Conservation (phyloP, 2,888 invertebrate species). For the Parelbella ahira region DNA sequence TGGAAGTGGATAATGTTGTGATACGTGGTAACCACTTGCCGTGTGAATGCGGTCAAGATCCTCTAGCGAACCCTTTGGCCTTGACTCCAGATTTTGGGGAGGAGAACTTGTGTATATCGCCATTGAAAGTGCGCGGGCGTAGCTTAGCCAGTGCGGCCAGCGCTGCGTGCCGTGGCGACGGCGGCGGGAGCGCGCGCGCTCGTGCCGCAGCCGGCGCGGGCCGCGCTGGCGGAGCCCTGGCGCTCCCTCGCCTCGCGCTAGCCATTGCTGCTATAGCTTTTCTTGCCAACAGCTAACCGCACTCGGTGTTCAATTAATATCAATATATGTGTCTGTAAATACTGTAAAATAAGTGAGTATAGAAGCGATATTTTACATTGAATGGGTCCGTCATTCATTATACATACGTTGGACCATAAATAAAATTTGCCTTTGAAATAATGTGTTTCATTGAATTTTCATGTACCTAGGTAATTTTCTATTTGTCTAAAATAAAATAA, state of each 20-base stretch:
- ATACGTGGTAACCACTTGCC: constrained; percentile 91
- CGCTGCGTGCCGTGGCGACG: constrained; percentile 63
- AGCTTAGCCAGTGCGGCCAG: constrained; percentile 82
- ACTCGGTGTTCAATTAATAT: constrained; percentile 63
- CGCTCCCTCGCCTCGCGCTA: constrained; percentile 37
- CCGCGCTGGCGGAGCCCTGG: constrained; percentile 38
- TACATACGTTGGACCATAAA: constrained; percentile 79
- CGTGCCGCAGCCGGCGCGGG: constrained; percentile 49
- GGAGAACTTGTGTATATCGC: constrained; percentile 92
- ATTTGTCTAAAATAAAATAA: no score
- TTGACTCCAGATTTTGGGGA: constrained; percentile 84
- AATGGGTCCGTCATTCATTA: constrained; percentile 78
- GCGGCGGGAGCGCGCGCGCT: constrained; percentile 58
- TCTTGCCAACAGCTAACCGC: constrained; percentile 63
- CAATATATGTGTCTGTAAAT: constrained; percentile 68
- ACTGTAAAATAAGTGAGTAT: constrained; percentile 71
- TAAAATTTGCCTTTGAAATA: constrained; percentile 75
- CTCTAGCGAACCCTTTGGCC: constrained; percentile 87
- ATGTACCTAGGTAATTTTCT: no score
- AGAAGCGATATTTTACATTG: constrained; percentile 76
- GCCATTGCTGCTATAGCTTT: constrained; percentile 53
- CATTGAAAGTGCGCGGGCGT: constrained; percentile 89
- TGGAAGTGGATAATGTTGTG: constrained; percentile 85
- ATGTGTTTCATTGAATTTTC: constrained; percentile 36
- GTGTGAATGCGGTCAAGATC: constrained; percentile 91